phyloP scores from a whole-genome alignment of 2,888 invertebrate species.

The Hartigia nigra region DNA sequence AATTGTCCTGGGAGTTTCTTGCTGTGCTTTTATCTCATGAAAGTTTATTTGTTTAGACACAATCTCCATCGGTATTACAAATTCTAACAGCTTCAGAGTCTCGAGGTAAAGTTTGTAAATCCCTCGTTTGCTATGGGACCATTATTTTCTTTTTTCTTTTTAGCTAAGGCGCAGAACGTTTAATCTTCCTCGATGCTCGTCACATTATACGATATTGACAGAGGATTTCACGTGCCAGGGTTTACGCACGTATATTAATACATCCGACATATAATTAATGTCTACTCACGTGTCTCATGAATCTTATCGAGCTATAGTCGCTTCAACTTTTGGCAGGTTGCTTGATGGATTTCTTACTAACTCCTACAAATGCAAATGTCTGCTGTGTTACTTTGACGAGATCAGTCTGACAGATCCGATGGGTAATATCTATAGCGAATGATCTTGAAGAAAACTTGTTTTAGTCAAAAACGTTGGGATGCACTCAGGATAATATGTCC shows the following conservation, averaged over 20 bases:
- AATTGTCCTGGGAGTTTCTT: not conserved
- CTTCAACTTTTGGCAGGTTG: not conserved
- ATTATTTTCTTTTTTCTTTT: not conserved
- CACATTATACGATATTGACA: constrained; percentile 6
- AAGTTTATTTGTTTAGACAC: not conserved
- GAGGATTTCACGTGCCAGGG: not conserved
- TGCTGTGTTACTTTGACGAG: not conserved
- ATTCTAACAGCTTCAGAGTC: not conserved
- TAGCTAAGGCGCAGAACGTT: not conserved
- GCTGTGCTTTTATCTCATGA: not conserved
- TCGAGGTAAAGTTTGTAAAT: not conserved
- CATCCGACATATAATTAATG: not conserved
- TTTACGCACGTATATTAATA: not conserved
- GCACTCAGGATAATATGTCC: not conserved
- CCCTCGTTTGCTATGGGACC: not conserved
- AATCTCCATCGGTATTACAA: not conserved
- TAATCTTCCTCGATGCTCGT: constrained; percentile 1
- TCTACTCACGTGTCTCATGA: constrained; percentile 1
- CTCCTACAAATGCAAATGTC: not conserved
- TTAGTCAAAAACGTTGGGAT: too few species aligned
- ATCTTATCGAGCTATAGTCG: not conserved
- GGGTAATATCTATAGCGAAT: too few species aligned
- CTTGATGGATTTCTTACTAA: not conserved
- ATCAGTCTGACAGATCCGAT: not conserved
- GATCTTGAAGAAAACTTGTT: too few species aligned